These are phyloP conservation scores for Nesidiocoris tenuis DNA, from an alignment of 2,888 invertebrate species.

Conservation along the genomic window DNA sequence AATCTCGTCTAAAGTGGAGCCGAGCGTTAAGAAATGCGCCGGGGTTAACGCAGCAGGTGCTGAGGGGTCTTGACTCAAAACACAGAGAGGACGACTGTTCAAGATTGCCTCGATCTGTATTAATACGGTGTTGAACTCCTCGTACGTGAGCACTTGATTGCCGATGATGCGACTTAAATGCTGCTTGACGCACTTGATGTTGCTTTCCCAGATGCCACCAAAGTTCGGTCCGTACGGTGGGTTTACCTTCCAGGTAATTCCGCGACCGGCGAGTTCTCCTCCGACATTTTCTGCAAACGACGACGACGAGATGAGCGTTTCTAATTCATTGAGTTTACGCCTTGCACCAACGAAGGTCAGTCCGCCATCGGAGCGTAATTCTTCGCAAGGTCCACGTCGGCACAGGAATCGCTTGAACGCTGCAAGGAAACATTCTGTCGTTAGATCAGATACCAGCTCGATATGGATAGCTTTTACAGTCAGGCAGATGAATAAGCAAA, in stretches of 20 bases:
- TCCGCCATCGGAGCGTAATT: too few relatives aligned
- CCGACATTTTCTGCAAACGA: too few relatives aligned
- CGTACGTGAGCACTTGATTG: not conserved
- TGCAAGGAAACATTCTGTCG: not conserved
- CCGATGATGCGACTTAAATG: not conserved
- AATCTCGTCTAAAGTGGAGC: not conserved
- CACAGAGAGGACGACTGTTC: conserved; percentile 9
- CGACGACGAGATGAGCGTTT: too few relatives aligned
- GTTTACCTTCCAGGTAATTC: conserved; percentile 22
- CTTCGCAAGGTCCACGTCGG: too few relatives aligned
- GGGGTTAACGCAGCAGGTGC: conserved; percentile 2
- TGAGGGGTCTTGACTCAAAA: not conserved
- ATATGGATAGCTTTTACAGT: conserved; percentile 2
- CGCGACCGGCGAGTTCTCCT: too few relatives aligned
- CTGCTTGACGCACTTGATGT: conserved; percentile 3
- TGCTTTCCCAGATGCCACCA: not conserved
- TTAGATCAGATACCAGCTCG: conserved; percentile 2
- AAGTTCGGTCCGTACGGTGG: conserved; percentile 50
- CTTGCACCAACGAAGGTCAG: too few relatives aligned
- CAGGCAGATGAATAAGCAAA: conserved; percentile 2
- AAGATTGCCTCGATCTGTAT: conserved; percentile 10
- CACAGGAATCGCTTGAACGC: not conserved
- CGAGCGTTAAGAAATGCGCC: conserved; percentile 2
- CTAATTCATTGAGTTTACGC: too few relatives aligned
- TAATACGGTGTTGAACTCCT: conserved; percentile 10